Conservation (phyloP, 1,140 invertebrate species). For the Diprion similis region DNA sequence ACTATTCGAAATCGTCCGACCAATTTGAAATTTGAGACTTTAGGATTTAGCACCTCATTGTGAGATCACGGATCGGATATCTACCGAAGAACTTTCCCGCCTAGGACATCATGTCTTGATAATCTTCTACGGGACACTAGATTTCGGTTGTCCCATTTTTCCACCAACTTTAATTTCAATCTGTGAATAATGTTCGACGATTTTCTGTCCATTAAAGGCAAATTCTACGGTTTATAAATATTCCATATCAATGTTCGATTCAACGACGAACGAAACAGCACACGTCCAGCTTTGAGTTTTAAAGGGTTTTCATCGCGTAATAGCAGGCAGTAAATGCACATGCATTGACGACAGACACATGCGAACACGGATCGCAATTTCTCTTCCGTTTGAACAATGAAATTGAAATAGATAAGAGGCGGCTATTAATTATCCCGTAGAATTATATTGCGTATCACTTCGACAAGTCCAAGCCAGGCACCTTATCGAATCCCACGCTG, state of each 20-base stretch:
- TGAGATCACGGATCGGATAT: too few species aligned
- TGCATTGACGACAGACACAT: not conserved
- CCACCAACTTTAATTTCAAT: too few species aligned
- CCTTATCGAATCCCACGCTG: not conserved
- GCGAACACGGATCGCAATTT: too few species aligned
- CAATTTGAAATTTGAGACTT: not conserved
- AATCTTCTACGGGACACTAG: too few species aligned
- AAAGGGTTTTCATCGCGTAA: not conserved
- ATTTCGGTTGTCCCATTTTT: too few species aligned
- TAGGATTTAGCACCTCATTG: not conserved
- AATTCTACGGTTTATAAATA: constrained; percentile 1
- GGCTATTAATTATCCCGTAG: not conserved
- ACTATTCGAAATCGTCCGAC: not conserved
- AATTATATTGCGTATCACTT: not conserved
- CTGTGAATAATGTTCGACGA: too few species aligned
- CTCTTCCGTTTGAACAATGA: not conserved
- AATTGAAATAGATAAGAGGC: constrained; percentile 4
- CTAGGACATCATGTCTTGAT: constrained; percentile 12
- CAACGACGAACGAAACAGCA: not conserved
- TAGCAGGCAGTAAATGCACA: not conserved
- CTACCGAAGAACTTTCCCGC: constrained; percentile 21
- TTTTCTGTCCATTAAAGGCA: not conserved
- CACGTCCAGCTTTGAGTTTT: not conserved
- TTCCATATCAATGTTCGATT: too few species aligned
- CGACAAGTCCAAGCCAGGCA: not conserved